Conservation (phyloP, 2,113 vertebrate species). For the Halichoerus grypus region DNA sequence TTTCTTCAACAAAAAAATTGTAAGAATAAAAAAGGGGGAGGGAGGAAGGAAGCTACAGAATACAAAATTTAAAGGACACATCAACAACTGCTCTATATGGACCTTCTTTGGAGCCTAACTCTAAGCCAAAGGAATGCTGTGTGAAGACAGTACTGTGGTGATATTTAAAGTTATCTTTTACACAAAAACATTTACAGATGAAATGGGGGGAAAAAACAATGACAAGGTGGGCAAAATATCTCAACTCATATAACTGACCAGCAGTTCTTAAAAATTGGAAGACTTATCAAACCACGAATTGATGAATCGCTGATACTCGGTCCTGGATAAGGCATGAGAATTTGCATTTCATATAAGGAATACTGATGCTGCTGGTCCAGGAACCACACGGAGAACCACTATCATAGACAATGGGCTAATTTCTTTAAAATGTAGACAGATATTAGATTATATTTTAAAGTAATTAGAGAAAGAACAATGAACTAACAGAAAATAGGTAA, state of each 20-base stretch:
- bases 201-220: not conserved
- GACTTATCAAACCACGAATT: not conserved
- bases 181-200: not conserved
- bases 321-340: not conserved
- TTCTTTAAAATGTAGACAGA: not conserved
- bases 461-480: constrained; percentile 30
- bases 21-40: not conserved
- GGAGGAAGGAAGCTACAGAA: not conserved
- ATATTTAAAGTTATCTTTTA: not conserved
- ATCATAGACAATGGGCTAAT: not conserved
- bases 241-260: not conserved
- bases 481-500: constrained; percentile 33
- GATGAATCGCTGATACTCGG: not conserved
- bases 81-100: not conserved
- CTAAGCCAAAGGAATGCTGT: not conserved
- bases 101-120: not conserved
- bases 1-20: not conserved
- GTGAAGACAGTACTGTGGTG: not conserved
- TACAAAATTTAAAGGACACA: not conserved
- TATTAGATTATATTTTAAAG: not conserved
- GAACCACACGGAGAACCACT: not conserved
- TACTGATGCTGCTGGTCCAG: not conserved
- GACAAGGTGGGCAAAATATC: not conserved
- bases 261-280: not conserved
- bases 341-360: not conserved